Conservation (phyloP, 1,140 invertebrate genomes). For the Atta colombica region DNA sequence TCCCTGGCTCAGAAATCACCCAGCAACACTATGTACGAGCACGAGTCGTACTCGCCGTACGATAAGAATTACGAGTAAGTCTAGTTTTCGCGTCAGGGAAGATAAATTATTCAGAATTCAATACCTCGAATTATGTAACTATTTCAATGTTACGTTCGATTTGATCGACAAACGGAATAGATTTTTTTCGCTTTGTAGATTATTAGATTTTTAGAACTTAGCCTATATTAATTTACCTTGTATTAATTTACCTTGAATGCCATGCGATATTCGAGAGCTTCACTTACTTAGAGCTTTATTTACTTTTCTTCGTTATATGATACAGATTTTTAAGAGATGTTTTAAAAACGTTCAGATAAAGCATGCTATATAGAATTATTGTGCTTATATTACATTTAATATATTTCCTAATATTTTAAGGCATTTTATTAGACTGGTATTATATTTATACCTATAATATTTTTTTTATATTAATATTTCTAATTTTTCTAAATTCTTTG, state of each 20-base stretch:
- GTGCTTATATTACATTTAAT: too few species aligned
- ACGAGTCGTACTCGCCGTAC: conserved; percentile 66
- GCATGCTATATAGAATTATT: too few species aligned
- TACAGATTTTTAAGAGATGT: too few species aligned
- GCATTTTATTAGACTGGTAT: too few species aligned
- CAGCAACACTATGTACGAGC: conserved; percentile 69
- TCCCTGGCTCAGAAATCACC: conserved; percentile 56
- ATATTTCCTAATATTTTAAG: too few species aligned
- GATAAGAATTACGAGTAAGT: conserved; percentile 81
- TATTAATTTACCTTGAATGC: not conserved
- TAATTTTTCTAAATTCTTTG: too few species aligned
- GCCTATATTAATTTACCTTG: too few species aligned
- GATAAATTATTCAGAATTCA: not conserved
- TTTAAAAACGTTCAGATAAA: too few species aligned
- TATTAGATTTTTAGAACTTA: not conserved
- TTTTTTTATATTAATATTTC: too few species aligned
- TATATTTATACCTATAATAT: too few species aligned
- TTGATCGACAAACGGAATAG: not conserved
- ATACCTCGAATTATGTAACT: not conserved
- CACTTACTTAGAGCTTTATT: too few species aligned
- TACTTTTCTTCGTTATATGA: not conserved
- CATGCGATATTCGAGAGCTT: not conserved
- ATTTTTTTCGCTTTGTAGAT: not conserved
- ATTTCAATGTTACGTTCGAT: not conserved
- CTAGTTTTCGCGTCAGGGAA: not conserved